A percentile compares a stretch with the other conserved stretches of the same genome.
Evolutionary conservation across 2,113 vertebrate genomes (phyloP).

Genomic region (Oryzias woworae): DNA sequence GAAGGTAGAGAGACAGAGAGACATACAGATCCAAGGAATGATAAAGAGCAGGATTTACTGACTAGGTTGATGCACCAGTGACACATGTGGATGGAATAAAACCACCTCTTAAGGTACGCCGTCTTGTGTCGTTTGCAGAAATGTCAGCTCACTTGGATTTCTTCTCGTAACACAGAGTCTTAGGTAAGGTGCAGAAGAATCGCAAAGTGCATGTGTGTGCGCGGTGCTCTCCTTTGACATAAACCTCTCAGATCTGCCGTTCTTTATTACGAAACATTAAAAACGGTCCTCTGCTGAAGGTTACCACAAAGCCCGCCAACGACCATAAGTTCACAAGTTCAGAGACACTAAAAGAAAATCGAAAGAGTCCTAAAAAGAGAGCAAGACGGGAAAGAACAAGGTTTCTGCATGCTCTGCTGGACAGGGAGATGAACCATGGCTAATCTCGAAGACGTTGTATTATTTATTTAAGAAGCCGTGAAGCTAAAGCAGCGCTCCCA

Average conservation of each 20-base stretch:
- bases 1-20: slow-evolving; percentile 52
- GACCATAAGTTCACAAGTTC: slow-evolving; percentile 70
- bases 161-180: slow-evolving; percentile 37
- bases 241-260: slow-evolving; percentile 38
- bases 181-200: slow-evolving; percentile 40
- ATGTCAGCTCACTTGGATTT: slow-evolving; percentile 54
- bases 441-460: slow-evolving; percentile 77
- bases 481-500: slow-evolving; percentile 69
- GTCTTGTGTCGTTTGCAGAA: slow-evolving; percentile 44
- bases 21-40: slow-evolving; percentile 45
- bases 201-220: slow-evolving; percentile 56
- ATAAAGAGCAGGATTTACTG: slow-evolving; percentile 61
- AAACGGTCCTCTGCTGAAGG: slow-evolving; percentile 34
- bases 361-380: slow-evolving; percentile 48
- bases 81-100: slow-evolving; percentile 69
- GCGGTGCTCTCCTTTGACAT: slow-evolving; percentile 28
- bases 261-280: slow-evolving; percentile 32
- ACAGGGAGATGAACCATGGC: slow-evolving; percentile 71
- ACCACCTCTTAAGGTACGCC: slow-evolving; percentile 61
- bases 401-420: slow-evolving; percentile 54
- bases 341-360: slow-evolving; percentile 34
- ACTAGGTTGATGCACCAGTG: slow-evolving; percentile 56
- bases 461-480: slow-evolving; percentile 79
- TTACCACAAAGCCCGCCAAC: slow-evolving; percentile 32
- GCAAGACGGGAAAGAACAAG: slow-evolving; percentile 42